Conservation (phyloP, 2,888 invertebrate genomes). For the Pimpla rufipes region DNA sequence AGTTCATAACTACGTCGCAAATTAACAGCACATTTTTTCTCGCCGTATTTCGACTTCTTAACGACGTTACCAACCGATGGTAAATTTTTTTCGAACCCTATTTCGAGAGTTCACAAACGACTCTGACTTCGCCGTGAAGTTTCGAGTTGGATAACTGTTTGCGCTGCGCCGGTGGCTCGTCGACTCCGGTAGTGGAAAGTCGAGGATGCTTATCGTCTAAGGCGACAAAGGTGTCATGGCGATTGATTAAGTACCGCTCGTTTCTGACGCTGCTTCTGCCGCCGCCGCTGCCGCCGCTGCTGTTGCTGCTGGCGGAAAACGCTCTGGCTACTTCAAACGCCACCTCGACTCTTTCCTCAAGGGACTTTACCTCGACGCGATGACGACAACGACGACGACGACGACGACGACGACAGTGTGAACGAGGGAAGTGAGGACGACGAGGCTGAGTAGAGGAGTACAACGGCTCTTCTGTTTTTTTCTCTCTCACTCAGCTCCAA, state of each 20-base stretch:
- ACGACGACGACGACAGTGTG: conserved; percentile 45
- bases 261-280: conserved; percentile 33
- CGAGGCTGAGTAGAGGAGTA: conserved; percentile 54
- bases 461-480: conserved; percentile 43
- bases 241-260: conserved; percentile 57
- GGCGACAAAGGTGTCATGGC: conserved; percentile 42
- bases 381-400: conserved; percentile 36
- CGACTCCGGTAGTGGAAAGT: background rate
- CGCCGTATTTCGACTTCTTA: no score
- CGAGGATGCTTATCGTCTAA: conserved; percentile 26
- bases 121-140: background rate
- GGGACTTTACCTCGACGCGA: conserved; percentile 40
- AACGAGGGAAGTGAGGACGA: conserved; percentile 34
- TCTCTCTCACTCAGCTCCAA: background rate
- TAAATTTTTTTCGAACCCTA: no score
- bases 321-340: conserved; percentile 59
- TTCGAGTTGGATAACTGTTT: background rate
- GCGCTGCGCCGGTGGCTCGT: background rate
- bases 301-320: conserved; percentile 29
- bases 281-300: conserved; percentile 3
- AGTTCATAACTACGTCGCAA: no score
- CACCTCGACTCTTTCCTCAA: conserved; percentile 45
- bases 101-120: no score
- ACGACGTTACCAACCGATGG: no score
- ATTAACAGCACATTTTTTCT: no score